These are phyloP conservation scores for Siniperca obscura DNA, from an alignment of 2,797 vertebrate genomes.

Conservation along the genomic window DNA sequence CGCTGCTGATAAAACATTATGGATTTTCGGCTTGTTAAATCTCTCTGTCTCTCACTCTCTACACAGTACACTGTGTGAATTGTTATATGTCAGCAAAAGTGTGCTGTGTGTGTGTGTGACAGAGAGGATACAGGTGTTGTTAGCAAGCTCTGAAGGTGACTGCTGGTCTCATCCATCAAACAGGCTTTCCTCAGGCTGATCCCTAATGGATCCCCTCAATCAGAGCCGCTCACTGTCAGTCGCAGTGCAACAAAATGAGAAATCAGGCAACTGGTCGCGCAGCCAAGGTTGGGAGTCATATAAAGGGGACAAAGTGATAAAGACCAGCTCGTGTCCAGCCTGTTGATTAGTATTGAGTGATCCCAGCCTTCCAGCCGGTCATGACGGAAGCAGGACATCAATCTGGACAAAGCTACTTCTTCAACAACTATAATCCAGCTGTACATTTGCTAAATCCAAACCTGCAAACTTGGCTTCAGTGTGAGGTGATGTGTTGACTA, in stretches of 20 bases:
- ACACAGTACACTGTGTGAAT: slow-evolving; percentile 63
- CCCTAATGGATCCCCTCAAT: slow-evolving; percentile 96
- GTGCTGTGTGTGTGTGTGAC: slow-evolving; percentile 81
- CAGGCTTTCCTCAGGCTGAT: slow-evolving; percentile 95
- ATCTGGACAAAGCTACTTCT: slow-evolving; percentile 73
- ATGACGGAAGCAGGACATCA: slow-evolving; percentile 75
- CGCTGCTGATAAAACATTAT: slow-evolving; percentile 42
- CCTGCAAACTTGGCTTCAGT: slow-evolving; percentile 31
- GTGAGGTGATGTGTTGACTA: slow-evolving; percentile 19
- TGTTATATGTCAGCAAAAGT: slow-evolving; percentile 77
- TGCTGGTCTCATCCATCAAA: slow-evolving; percentile 98
- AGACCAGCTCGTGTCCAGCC: slow-evolving; percentile 84
- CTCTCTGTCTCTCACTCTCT: slow-evolving; percentile 38
- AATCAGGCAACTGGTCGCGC: slow-evolving; percentile 83
- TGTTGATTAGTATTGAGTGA: slow-evolving; percentile 84
- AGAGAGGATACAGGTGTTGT: slow-evolving; percentile 98
- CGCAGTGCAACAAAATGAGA: slow-evolving; percentile 83
- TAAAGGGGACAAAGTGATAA: slow-evolving; percentile 87
- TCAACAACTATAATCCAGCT: slow-evolving; percentile 63
- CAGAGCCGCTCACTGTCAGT: slow-evolving; percentile 85
- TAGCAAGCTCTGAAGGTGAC: slow-evolving; percentile 97
- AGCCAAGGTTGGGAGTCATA: slow-evolving; percentile 85
- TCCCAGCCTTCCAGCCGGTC: slow-evolving; percentile 74
- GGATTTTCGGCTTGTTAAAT: slow-evolving; percentile 57
- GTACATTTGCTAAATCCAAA: slow-evolving; percentile 37